Evolutionary conservation across 2,797 vertebrate species (phyloP).

Genomic region (Myotis planiceps): DNA sequence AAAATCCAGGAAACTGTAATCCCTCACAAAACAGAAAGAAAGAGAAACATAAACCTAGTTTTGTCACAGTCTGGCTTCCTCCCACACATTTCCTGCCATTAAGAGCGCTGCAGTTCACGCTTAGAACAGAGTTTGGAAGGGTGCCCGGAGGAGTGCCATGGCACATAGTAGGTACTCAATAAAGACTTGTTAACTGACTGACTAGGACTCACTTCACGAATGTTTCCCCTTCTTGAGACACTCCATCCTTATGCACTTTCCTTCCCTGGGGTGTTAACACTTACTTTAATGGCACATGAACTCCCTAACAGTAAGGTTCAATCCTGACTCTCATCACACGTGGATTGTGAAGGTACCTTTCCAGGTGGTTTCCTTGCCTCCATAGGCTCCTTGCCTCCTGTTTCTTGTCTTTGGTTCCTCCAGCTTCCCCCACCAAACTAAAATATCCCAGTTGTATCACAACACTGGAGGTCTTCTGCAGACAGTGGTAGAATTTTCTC

Average conservation of each 20-base stretch:
- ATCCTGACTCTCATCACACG: not conserved
- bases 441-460: not conserved
- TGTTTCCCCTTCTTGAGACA: not conserved
- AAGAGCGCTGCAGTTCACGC: not conserved
- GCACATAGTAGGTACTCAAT: slow-evolving; percentile 32
- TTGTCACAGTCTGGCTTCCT: slow-evolving; percentile 44
- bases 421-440: not conserved
- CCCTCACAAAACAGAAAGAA: slow-evolving; percentile 8
- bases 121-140: not conserved
- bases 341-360: not conserved
- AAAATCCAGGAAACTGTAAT: not conserved
- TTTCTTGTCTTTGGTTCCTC: not conserved
- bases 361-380: not conserved
- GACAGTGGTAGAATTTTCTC: not conserved
- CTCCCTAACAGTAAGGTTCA: not conserved
- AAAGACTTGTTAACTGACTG: not conserved
- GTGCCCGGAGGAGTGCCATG: not conserved
- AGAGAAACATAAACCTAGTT: slow-evolving; percentile 5
- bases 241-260: not conserved
- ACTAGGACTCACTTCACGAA: not conserved
- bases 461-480: not conserved
- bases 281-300: not conserved
- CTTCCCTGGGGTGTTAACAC: not conserved
- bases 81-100: slow-evolving; percentile 71
- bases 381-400: not conserved